A percentile compares a stretch with the other conserved stretches of the same genome.
phyloP scores from a whole-genome alignment of 2,888 invertebrate species.

The Rhopalosiphum nymphaeae region DNA sequence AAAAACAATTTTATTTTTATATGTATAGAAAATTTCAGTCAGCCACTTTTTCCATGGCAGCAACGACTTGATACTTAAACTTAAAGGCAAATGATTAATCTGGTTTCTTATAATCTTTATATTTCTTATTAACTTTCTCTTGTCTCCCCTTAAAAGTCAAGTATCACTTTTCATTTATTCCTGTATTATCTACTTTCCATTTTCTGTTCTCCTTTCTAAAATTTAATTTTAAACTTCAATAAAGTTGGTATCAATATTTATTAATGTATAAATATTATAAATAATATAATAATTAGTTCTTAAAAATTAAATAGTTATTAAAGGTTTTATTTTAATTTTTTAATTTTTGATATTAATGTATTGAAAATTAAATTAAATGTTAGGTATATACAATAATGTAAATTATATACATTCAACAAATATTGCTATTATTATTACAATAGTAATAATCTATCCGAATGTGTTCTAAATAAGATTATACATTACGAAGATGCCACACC shows the following conservation, averaged over 20 bases:
- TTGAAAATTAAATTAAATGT: neutral
- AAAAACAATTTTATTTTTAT: neutral
- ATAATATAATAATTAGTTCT: neutral
- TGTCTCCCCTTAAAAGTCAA: conserved; percentile 5
- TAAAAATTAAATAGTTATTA: neutral
- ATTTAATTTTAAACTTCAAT: neutral
- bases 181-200: conserved; percentile 23
- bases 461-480: neutral
- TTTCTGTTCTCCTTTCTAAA: conserved; percentile 24
- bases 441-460: neutral
- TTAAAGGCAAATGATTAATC: conserved; percentile 13
- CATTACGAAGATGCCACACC: neutral
- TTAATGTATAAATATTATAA: neutral
- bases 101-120: neutral
- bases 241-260: neutral
- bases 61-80: neutral
- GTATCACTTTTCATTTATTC: neutral
- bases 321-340: neutral
- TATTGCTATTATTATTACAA: neutral
- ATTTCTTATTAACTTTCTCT: conserved; percentile 35
- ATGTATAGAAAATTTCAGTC: neutral
- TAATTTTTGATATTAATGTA: neutral
- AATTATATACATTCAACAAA: neutral
- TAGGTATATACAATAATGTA: neutral
- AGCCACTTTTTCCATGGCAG: neutral